These are phyloP conservation scores for Andrena bicolor DNA, from an alignment of 2,888 invertebrate genomes.

Conservation along the genomic window DNA sequence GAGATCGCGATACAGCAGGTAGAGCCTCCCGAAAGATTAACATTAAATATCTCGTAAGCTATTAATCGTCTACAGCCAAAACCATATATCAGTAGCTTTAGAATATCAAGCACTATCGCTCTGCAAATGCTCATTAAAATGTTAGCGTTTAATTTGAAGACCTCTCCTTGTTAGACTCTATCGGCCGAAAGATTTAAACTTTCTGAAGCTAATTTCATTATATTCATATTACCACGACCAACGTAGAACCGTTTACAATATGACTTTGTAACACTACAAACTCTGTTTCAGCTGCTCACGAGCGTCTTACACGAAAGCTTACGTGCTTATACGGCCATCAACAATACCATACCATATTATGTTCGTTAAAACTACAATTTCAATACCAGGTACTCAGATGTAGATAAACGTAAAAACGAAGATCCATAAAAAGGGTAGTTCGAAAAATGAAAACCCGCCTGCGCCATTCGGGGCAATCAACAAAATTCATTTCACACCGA, in stretches of 20 bases:
- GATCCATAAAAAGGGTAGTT: slow-evolving; percentile 33
- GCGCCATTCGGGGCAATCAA: slow-evolving; percentile 38
- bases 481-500: slow-evolving; percentile 39
- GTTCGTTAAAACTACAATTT: slow-evolving; percentile 56
- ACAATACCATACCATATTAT: slow-evolving; percentile 44
- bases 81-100: too few species aligned
- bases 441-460: slow-evolving; percentile 19
- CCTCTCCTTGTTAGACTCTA: slow-evolving; percentile 7
- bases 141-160: too few species aligned
- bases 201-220: slow-evolving; percentile 12
- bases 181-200: slow-evolving; percentile 31
- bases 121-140: too few species aligned
- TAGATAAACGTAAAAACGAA: slow-evolving; percentile 40
- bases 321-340: slow-evolving; percentile 54
- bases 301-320: slow-evolving; percentile 44
- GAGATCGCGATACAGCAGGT: too few species aligned
- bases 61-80: too few species aligned
- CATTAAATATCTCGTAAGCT: too few species aligned
- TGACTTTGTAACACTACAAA: slow-evolving; percentile 41
- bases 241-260: slow-evolving; percentile 27
- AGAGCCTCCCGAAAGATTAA: too few species aligned
- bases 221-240: slow-evolving; percentile 34
- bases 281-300: slow-evolving; percentile 41
- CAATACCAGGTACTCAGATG: slow-evolving; percentile 57
- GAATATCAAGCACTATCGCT: too few species aligned